Evolutionary conservation across 2,888 invertebrate species (phyloP), one percentile per base, ranked within the genome.

Genomic region (Marasmarcha lunaedactyla): DNA sequence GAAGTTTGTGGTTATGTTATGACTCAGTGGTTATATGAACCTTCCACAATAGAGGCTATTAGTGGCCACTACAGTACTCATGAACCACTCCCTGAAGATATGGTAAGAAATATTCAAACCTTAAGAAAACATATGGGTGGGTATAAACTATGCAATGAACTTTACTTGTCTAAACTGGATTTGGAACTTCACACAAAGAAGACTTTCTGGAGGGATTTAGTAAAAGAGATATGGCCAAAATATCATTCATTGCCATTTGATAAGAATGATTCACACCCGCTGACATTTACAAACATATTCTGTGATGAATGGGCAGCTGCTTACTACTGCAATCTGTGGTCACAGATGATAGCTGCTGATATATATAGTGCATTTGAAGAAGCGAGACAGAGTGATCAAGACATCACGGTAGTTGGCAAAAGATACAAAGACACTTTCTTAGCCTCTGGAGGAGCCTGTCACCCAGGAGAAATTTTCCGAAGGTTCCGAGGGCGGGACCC

Each of bases 401-500:
- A 85, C 49, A 60, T 86, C 46, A 48, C 83, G 49, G 87, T 85
- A 35, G 86, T 90, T 3, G 91, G 90, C 0, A 86, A 85, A 52
- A 83, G 92, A 44, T 96, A 92, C 59, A 87, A 92, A 49, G 90
- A 93, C 42, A 95, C 94, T 1, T 94, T 92, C 73, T 84, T 98
- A 45, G 86, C 92, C 0, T 84, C 89, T 2, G 96, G 95, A 5
- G 95, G 97, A 2, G 90, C 91, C 45, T 88, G 90, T 48, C 89
- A 93, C 48, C 89, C 94, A 0, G 88, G 88, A 45, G 93, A 97
- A 77, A 88, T 95, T 4, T 98, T 98, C 73, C 86, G 97, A 42
- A 87, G 91, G 59, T 98, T 97, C 73, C 86, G 95, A 46, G 97
- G 97, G 1, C 86, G 97, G 37, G 97, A 98, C 74, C 97, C 97